Percentiles rank a stretch among this genome's conserved stretches.
Conservation (phyloP, 1,140 invertebrate genomes). For the Thrips palmi region DNA sequence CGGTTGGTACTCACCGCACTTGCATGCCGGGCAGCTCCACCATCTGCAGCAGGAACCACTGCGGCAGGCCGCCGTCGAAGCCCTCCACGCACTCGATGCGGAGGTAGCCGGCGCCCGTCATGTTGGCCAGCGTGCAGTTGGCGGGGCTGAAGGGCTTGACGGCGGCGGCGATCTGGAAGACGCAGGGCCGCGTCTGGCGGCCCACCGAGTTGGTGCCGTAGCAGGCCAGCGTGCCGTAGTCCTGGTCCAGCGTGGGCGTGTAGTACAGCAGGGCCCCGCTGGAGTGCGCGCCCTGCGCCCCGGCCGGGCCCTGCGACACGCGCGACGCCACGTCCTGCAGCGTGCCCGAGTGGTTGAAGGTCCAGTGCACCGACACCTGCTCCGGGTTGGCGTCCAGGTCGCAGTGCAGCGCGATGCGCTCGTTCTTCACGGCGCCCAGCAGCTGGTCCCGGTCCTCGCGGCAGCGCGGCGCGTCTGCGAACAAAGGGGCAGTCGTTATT, state of each 20-base stretch:
- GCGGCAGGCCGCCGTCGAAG: slow-evolving; percentile 66
- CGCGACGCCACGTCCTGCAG: slow-evolving; percentile 53
- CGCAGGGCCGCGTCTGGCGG: slow-evolving; percentile 56
- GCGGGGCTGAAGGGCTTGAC: slow-evolving; percentile 34
- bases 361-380: slow-evolving; percentile 60
- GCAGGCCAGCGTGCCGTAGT: slow-evolving; percentile 65
- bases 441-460: slow-evolving; percentile 45
- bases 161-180: slow-evolving; percentile 58
- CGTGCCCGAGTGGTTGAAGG: slow-evolving; percentile 71
- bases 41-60: slow-evolving; percentile 62
- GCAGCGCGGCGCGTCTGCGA: slow-evolving; percentile 55
- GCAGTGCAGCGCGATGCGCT: slow-evolving; percentile 61
- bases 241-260: slow-evolving; percentile 36
- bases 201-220: slow-evolving; percentile 73
- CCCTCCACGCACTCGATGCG: slow-evolving; percentile 62
- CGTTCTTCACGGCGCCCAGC: slow-evolving; percentile 61
- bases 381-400: slow-evolving; percentile 67
- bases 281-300: slow-evolving; percentile 34
- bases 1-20: slow-evolving; percentile 15
- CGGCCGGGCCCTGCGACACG: no score
- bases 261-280: slow-evolving; percentile 52
- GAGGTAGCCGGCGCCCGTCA: slow-evolving; percentile 25
- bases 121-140: slow-evolving; percentile 22
- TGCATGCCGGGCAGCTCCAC: no score
- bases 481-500: no score